Evolutionary conservation across 2,113 vertebrate species (phyloP), one percentile per base, ranked within the genome.

Genomic region (Gambusia holbrooki): DNA sequence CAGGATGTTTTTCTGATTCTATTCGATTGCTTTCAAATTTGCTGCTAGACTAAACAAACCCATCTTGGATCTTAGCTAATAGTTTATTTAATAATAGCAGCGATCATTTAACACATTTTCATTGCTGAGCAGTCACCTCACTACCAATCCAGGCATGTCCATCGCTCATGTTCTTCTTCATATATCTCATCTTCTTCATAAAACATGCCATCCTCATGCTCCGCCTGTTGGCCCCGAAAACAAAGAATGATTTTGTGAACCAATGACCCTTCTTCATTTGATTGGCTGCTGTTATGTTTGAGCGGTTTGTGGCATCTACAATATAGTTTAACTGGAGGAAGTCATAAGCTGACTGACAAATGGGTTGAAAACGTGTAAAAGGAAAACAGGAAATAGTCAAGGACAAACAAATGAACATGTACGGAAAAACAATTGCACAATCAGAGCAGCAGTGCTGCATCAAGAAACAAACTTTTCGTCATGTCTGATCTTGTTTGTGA

Each of bases 111-210:
- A 74, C 10, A 82, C 51, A 83, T 75, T 87, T 84, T 84, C 29
- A 85, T 60, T 81, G 65, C 75, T 71, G 62, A 87, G 83, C 82
- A 91, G 76, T 93, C 90, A 93, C 92, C 92, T 93, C 88, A 76
- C 90, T 92, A 93, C 92, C 92, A 93, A 82, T 93, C 91, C 91
- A 93, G 92, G 90, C 90, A 92, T 75, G 92, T 77, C 92, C 90
- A 93, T 82, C 82, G 88, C 86, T 90, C 92, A 90, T 91, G 87
- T 78, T 93, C 91, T 89, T 93, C 92, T 90, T 81, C 89, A 92
- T 62, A 92, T 80, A 90, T 91, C 79, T 91, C 91, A 87, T 93
- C 92, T 79, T 93, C 92, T 88, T 91, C 92, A 91, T 84, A 90
- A 91, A 92, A 93, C 89, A 93, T 90, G 89, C 81, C 89, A 88